Evolutionary conservation across 2,113 vertebrate genomes (phyloP).

Genomic region (Sinosuthora webbiana): DNA sequence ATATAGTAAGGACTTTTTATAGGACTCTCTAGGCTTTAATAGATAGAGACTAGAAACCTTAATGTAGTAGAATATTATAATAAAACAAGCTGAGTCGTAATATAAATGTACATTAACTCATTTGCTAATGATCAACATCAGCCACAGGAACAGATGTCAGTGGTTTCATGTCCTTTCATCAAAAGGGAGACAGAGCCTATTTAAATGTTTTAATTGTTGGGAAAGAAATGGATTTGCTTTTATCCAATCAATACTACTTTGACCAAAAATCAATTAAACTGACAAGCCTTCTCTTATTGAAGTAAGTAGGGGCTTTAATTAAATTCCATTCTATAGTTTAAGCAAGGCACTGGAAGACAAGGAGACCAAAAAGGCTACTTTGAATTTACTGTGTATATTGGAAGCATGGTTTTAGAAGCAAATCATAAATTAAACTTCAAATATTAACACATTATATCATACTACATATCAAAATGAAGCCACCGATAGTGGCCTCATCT

Average conservation of each 20-base stretch:
- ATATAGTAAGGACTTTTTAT: not conserved
- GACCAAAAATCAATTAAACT: slow-evolving; percentile 77
- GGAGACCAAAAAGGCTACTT: not conserved
- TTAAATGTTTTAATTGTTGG: slow-evolving; percentile 78
- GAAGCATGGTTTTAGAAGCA: not conserved
- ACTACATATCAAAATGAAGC: not conserved
- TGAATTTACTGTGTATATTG: not conserved
- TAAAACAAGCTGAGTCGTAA: slow-evolving; percentile 49
- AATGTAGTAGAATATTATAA: slow-evolving; percentile 37
- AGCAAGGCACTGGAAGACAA: slow-evolving; percentile 4
- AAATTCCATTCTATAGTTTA: slow-evolving; percentile 66
- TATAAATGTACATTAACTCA: slow-evolving; percentile 66
- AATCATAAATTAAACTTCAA: not conserved
- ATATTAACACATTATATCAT: not conserved
- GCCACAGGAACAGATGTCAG: slow-evolving; percentile 48
- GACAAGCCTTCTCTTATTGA: slow-evolving; percentile 65
- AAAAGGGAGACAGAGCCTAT: slow-evolving; percentile 61
- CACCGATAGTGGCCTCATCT: not conserved
- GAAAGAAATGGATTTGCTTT: slow-evolving; percentile 78
- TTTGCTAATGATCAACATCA: slow-evolving; percentile 70
- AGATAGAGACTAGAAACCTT: not conserved
- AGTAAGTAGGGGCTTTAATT: slow-evolving; percentile 72
- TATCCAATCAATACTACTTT: slow-evolving; percentile 80
- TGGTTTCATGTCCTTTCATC: slow-evolving; percentile 54
- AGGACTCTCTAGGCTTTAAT: slow-evolving; percentile 3